phyloP scores from a whole-genome alignment of 2,888 invertebrate species.

The Craniophora ligustri region DNA sequence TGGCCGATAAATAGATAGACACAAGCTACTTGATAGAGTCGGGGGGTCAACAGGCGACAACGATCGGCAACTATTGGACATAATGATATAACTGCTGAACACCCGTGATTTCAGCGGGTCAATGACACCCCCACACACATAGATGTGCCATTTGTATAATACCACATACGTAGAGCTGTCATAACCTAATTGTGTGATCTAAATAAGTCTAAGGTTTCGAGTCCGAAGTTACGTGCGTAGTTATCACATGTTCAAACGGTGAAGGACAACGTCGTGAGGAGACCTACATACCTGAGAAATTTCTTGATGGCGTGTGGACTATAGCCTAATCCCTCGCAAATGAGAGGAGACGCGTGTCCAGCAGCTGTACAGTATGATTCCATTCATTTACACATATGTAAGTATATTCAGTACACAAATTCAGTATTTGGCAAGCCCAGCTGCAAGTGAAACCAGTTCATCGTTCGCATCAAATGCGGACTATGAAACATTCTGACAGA shows the following conservation, averaged over 20 bases:
- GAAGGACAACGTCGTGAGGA: too few species aligned
- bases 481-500: slow-evolving; percentile 7
- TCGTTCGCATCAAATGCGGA: slow-evolving; percentile 5
- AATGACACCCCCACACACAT: slow-evolving; percentile 71
- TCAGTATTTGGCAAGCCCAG: slow-evolving; percentile 31
- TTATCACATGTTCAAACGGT: too few species aligned
- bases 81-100: slow-evolving; percentile 78
- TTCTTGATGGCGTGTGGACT: too few species aligned
- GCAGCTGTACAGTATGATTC: too few species aligned
- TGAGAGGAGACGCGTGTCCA: too few species aligned
- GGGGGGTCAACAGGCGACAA: slow-evolving; percentile 79
- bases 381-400: slow-evolving; percentile 29
- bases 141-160: slow-evolving; percentile 46
- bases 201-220: too few species aligned
- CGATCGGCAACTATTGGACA: slow-evolving; percentile 72
- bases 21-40: slow-evolving; percentile 74
- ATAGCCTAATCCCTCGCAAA: too few species aligned
- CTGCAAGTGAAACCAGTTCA: slow-evolving; percentile 29
- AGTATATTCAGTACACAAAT: slow-evolving; percentile 17
- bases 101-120: slow-evolving; percentile 83
- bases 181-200: too few species aligned
- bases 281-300: too few species aligned
- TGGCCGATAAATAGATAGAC: slow-evolving; percentile 77
- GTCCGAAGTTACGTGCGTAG: too few species aligned
- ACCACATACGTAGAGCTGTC: too few species aligned